Evolutionary conservation across 2,797 vertebrate species (phyloP), one percentile per base, ranked within the genome.

Genomic region (Cossypha dichroa): DNA sequence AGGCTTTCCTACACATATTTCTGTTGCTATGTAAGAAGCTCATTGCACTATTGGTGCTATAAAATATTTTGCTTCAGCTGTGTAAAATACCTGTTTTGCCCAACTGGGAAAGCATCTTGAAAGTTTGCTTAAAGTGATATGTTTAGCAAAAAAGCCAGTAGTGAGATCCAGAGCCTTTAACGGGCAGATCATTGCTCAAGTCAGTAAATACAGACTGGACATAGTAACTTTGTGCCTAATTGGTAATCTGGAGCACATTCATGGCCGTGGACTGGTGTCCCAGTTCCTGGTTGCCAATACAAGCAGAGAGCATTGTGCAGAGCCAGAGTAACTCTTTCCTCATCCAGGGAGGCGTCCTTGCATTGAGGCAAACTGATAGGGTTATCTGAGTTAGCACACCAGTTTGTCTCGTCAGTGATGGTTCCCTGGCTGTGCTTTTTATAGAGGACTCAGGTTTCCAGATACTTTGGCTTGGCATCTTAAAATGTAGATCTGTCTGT

Each of bases 391-490:
- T 85, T 69, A 54, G 36, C 49, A 54, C 66, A 60, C 18, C 68
- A 68, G 66, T 85, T 88, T 55, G 49, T 52, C 68, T 70, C 85
- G 75, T 49, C 92, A 63, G 10, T 78, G 90, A 90, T 29, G 54
- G 77, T 19, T 94, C 66, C 33, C 41, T 68, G 55, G 59, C 75
- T 93, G 74, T 4, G 23, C 95, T 96, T 96, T 96, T 96, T 94
- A 94, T 92, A 95, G 90, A 87, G 49, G 85, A 66, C 85, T 96
- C 95, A 10, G 55, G 59, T 90, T 96, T 91, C 94, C 59, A 49
- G 83, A 87, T 94, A 91, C 75, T 95, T 97, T 75, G 48, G 86
- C 64, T 84, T 43, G 9, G 79, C 86, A 80, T 77, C 70, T 95
- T 77, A 75, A 94, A 86, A 82, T 40, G 55, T 56, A 58, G 52